A percentile compares a stretch with the other conserved stretches of the same genome.
These are phyloP conservation scores for Condylura cristata DNA, from an alignment of 2,113 vertebrate genomes.

Conservation along the genomic window DNA sequence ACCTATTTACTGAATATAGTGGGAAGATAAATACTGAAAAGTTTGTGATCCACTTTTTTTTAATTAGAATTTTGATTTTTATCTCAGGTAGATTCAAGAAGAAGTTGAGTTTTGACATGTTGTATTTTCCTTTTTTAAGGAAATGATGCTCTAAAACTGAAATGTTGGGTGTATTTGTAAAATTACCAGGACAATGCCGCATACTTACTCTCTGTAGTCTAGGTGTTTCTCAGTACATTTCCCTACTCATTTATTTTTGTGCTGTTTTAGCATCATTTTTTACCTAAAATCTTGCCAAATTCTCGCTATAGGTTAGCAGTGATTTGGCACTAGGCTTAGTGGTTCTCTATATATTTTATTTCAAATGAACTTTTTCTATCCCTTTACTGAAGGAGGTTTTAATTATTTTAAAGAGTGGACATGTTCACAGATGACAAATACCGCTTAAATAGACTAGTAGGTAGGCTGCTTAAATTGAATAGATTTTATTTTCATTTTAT, in stretches of 20 bases:
- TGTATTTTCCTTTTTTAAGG: not conserved
- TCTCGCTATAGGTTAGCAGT: not conserved
- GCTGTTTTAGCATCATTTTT: not conserved
- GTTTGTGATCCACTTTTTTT: not conserved
- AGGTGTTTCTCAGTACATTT: not conserved
- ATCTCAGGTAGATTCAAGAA: not conserved
- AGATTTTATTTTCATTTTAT: not conserved
- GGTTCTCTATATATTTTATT: not conserved
- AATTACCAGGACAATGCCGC: not conserved
- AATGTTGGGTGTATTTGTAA: not conserved
- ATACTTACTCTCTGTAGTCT: not conserved
- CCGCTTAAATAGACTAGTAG: not conserved
- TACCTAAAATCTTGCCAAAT: not conserved
- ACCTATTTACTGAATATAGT: not conserved
- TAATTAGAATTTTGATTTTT: not conserved
- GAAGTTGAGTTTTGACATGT: not conserved
- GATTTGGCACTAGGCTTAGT: not conserved
- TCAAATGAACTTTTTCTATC: not conserved
- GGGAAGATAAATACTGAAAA: not conserved
- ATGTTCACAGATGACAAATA: not conserved
- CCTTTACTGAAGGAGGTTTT: not conserved
- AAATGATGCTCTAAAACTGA: not conserved
- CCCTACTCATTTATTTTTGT: not conserved
- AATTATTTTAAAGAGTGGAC: not conserved
- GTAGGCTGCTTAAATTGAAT: not conserved